phyloP scores from a whole-genome alignment of 2,888 invertebrate species.

The Phengaris arion region DNA sequence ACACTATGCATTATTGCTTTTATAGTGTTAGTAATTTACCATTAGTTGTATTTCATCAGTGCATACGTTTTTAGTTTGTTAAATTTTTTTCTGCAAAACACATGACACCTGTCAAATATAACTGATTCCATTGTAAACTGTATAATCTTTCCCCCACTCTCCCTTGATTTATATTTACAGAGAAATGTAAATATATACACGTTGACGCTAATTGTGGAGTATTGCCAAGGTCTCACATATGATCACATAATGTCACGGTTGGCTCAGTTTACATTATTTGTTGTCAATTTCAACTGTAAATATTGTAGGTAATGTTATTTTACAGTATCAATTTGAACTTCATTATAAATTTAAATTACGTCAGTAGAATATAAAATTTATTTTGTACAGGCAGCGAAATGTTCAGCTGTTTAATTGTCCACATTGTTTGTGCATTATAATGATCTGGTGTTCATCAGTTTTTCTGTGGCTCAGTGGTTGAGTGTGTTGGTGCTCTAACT shows the following conservation, averaged over 20 bases:
- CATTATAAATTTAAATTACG: too few species aligned
- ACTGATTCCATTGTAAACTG: not conserved
- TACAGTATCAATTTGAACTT: too few species aligned
- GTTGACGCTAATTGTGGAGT: conserved; percentile 62
- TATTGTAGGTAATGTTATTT: too few species aligned
- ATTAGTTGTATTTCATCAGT: not conserved
- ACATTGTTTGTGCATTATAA: too few species aligned
- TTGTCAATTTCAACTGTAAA: conserved; percentile 27
- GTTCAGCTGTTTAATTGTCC: too few species aligned
- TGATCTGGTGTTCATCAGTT: too few species aligned
- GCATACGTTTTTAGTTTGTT: not conserved
- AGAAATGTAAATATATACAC: conserved; percentile 49
- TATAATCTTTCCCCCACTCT: not conserved
- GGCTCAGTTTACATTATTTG: conserved; percentile 42
- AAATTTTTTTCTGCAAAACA: not conserved
- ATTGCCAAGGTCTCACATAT: conserved; percentile 76
- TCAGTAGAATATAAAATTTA: too few species aligned
- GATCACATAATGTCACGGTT: conserved; percentile 59
- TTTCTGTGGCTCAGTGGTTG: too few species aligned
- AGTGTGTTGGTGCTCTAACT: too few species aligned
- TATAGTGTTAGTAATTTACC: not conserved
- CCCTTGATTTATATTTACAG: conserved; percentile 39
- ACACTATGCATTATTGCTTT: not conserved
- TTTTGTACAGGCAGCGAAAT: too few species aligned
- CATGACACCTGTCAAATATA: conserved; percentile 6